Percentiles rank a stretch among this genome's conserved stretches.
phyloP scores from a whole-genome alignment of 2,113 vertebrate species.

The Rhynchopsitta pachyrhyncha region DNA sequence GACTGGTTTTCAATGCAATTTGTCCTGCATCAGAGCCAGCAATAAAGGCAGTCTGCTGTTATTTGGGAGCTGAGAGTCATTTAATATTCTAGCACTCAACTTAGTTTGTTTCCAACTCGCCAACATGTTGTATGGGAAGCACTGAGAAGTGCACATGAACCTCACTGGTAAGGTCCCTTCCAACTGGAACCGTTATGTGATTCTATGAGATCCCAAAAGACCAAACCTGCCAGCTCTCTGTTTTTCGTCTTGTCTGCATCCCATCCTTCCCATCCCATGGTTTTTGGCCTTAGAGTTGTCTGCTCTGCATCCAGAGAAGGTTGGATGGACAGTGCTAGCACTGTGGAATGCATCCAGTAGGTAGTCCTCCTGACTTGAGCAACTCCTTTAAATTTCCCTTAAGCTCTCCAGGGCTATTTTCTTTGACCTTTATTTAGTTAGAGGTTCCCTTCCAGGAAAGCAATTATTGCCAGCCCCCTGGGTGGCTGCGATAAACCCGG shows the following conservation, averaged over 20 bases:
- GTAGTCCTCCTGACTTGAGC: background rate
- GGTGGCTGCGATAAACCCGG: background rate
- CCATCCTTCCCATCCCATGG: accelerated
- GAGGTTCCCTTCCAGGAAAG: slow-evolving; percentile 19
- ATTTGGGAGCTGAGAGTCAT: background rate
- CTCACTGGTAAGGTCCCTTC: background rate
- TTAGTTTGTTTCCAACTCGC: slow-evolving; percentile 35
- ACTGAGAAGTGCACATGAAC: background rate
- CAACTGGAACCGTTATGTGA: background rate
- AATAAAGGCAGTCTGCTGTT: background rate
- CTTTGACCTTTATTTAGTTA: background rate
- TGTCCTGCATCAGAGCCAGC: slow-evolving; percentile 32
- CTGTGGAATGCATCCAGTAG: background rate
- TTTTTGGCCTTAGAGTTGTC: background rate
- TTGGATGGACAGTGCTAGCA: background rate
- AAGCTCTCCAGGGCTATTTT: background rate
- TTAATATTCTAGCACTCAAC: slow-evolving; percentile 9
- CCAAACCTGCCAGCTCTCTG: background rate
- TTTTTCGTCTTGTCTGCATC: background rate
- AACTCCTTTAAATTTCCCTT: background rate
- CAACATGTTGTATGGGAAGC: background rate
- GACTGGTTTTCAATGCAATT: background rate
- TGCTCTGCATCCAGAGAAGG: background rate
- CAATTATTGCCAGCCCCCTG: slow-evolving; percentile 8
- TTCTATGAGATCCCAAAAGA: background rate